phyloP scores from a whole-genome alignment of 2,797 vertebrate genomes.

The Babyrousa celebensis region DNA sequence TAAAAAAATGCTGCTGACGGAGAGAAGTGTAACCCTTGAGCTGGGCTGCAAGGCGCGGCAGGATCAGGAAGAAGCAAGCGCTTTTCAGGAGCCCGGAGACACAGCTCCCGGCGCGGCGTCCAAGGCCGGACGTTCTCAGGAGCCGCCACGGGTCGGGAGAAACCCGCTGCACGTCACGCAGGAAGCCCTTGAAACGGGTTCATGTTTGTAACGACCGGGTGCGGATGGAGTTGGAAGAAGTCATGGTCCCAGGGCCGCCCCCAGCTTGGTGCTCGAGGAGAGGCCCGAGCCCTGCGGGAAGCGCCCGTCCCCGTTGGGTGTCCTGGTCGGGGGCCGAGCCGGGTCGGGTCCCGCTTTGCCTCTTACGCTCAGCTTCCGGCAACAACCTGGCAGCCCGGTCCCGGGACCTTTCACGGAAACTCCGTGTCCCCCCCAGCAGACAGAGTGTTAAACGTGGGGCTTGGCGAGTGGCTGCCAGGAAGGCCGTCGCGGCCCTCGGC shows the following conservation, averaged over 20 bases:
- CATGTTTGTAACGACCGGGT: conserved; percentile 64
- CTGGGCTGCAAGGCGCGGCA: not conserved
- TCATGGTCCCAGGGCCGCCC: not conserved
- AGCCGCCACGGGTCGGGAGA: conserved; percentile 3
- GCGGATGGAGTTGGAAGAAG: conserved; percentile 68
- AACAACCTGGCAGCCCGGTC: not conserved
- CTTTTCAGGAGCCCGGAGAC: conserved; percentile 34
- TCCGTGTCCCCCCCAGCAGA: not conserved
- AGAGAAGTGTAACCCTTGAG: conserved; percentile 7
- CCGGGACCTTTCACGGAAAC: not conserved
- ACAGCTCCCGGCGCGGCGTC: not conserved
- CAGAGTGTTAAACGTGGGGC: not conserved
- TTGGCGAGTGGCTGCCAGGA: not conserved
- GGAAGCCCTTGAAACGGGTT: conserved; percentile 57
- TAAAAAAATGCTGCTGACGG: not conserved
- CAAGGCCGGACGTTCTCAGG: not conserved
- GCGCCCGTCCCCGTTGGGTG: not conserved
- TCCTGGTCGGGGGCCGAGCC: not conserved
- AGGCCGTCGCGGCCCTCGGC: too few relatives aligned
- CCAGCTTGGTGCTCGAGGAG: not conserved
- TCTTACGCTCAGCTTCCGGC: too few relatives aligned
- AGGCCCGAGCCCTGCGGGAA: not conserved
- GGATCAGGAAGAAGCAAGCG: conserved; percentile 42
- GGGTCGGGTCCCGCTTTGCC: not conserved
- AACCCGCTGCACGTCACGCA: not conserved